Evolutionary conservation across 2,888 invertebrate genomes (phyloP).

Genomic region (Eristalinus aeneus): DNA sequence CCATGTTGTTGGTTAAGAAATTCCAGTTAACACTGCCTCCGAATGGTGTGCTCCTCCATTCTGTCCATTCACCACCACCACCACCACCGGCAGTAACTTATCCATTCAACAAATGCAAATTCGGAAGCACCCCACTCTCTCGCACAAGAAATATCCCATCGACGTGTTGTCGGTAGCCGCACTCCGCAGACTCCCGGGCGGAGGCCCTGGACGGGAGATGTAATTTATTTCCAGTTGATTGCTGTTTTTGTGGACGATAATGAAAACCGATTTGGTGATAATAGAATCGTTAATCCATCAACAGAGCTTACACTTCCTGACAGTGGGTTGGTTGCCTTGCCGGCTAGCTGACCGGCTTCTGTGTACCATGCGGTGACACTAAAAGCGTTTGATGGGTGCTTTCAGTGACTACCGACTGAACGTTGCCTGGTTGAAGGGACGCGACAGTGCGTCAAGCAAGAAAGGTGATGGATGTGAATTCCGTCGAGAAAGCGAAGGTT

Average conservation of each 20-base stretch:
- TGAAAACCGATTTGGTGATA: constrained; percentile 50
- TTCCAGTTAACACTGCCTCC: background rate
- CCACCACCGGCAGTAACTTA: constrained; percentile 11
- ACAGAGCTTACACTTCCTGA: constrained; percentile 17
- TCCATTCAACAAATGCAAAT: constrained; percentile 53
- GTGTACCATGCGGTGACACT: background rate
- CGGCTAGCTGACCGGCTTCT: background rate
- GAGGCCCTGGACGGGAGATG: background rate
- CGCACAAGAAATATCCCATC: constrained; percentile 22
- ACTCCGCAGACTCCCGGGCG: background rate
- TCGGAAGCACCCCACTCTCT: constrained; percentile 36
- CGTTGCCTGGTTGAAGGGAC: background rate
- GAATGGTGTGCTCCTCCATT: background rate
- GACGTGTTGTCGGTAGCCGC: constrained; percentile 18
- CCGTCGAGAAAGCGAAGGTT: background rate
- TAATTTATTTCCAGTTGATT: constrained; percentile 54
- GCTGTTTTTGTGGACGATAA: constrained; percentile 51
- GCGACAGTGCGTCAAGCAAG: background rate
- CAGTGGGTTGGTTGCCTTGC: background rate
- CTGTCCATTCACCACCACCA: background rate
- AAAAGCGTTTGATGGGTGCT: background rate
- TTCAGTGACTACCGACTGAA: background rate
- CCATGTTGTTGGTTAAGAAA: background rate
- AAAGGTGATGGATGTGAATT: background rate
- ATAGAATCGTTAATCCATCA: constrained; percentile 57